Conservation (phyloP, 2,888 invertebrate genomes). For the Xanthorhoe designata region DNA sequence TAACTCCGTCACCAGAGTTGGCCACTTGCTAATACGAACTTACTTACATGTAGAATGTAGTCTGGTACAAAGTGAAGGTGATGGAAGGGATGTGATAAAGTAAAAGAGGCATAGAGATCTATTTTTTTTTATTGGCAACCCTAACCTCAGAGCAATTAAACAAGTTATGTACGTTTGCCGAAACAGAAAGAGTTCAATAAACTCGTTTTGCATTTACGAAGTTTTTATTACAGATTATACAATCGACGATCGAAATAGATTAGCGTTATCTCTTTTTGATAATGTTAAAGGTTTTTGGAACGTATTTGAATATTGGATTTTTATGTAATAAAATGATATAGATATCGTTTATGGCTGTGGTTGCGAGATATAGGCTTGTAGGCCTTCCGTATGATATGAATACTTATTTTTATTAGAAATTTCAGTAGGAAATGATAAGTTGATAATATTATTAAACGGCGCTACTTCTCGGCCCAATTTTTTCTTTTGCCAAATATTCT, state of each 20-base stretch:
- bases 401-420: too few species aligned
- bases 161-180: conserved; percentile 20
- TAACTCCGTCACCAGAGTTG: too few species aligned
- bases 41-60: too few species aligned
- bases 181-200: conserved; percentile 11
- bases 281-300: conserved; percentile 3
- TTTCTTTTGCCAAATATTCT: too few species aligned
- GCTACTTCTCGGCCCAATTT: too few species aligned
- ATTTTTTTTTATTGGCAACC: background rate
- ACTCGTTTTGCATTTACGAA: conserved; percentile 12
- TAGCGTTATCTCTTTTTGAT: background rate
- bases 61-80: too few species aligned
- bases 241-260: conserved; percentile 5
- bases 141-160: conserved; percentile 26
- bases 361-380: background rate
- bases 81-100: too few species aligned
- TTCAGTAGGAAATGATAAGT: too few species aligned
- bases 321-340: conserved; percentile 1
- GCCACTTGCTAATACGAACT: too few species aligned
- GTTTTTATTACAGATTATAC: conserved; percentile 11
- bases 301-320: background rate
- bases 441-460: too few species aligned
- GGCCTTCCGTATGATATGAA: background rate
- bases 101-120: background rate
- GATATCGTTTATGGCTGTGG: background rate